Evolutionary conservation across 2,888 invertebrate species (phyloP).

Genomic region (Acanthosepion pharaonis): DNA sequence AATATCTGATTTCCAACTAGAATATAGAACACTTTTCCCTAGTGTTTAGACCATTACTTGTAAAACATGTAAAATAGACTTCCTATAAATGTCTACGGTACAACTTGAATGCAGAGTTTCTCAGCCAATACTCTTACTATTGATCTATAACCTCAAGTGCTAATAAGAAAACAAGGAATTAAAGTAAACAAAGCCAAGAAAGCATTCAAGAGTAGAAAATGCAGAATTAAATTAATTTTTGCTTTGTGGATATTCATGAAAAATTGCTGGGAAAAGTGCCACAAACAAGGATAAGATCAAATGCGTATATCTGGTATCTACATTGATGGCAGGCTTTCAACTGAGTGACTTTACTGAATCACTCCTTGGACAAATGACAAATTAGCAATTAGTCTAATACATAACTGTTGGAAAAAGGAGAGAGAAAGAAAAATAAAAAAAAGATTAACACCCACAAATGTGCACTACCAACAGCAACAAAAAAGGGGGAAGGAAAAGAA

Average conservation of each 20-base stretch:
- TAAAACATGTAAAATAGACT: too few relatives aligned
- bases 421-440: not conserved
- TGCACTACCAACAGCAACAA: slow-evolving; percentile 15
- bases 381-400: slow-evolving; percentile 33
- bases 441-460: not conserved
- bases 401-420: not conserved
- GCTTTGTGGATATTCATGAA: slow-evolving; percentile 33
- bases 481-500: not conserved
- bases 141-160: not conserved
- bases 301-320: slow-evolving; percentile 9
- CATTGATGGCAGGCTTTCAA: not conserved
- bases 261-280: not conserved
- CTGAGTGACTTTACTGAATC: not conserved
- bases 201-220: not conserved
- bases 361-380: slow-evolving; percentile 2
- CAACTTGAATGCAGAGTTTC: not conserved
- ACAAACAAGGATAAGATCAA: slow-evolving; percentile 11
- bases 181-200: not conserved
- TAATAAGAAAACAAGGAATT: not conserved
- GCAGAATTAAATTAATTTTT: not conserved
- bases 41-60: too few relatives aligned
- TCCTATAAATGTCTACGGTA: too few relatives aligned
- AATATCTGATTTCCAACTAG: too few relatives aligned
- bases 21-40: too few relatives aligned
- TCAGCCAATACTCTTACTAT: not conserved